phyloP scores from a whole-genome alignment of 2,113 vertebrate genomes.

The Solea senegalensis region DNA sequence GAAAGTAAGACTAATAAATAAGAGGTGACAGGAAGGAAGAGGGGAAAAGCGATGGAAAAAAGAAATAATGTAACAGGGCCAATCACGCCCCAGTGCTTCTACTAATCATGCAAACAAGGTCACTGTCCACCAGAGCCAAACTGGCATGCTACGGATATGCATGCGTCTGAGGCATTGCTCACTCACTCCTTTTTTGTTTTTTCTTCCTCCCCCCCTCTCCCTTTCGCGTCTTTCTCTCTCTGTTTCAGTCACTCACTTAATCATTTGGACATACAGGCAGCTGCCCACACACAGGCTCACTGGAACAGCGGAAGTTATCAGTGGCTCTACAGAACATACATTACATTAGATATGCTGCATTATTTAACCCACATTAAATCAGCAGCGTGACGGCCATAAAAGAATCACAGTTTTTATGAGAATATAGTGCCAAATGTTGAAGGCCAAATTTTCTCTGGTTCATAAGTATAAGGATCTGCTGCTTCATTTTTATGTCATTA shows the following conservation, averaged over 20 bases:
- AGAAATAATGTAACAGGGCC: conserved; percentile 67
- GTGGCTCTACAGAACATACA: conserved; percentile 1
- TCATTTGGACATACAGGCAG: conserved; percentile 36
- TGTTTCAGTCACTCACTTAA: conserved; percentile 49
- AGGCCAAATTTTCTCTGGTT: neutral
- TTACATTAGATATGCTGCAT: neutral
- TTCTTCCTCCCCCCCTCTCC: neutral
- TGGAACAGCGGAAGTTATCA: conserved; percentile 12
- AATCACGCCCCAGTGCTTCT: conserved; percentile 75
- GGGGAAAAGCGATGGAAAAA: conserved; percentile 44
- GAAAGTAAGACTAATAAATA: conserved; percentile 67
- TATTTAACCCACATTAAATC: conserved; percentile 9
- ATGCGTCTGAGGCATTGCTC: conserved; percentile 50
- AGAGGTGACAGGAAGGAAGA: conserved; percentile 70
- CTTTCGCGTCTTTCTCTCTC: conserved; percentile 46
- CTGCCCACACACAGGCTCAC: conserved; percentile 30
- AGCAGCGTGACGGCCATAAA: neutral
- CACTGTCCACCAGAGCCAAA: conserved; percentile 73
- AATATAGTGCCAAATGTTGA: neutral
- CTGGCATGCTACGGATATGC: conserved; percentile 57
- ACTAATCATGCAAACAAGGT: conserved; percentile 82
- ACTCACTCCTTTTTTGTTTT: neutral
- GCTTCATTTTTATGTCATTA: neutral
- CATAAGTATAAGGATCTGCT: neutral
- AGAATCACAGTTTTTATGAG: neutral